phyloP scores from a whole-genome alignment of 2,113 vertebrate species.

The Aegithalos caudatus region DNA sequence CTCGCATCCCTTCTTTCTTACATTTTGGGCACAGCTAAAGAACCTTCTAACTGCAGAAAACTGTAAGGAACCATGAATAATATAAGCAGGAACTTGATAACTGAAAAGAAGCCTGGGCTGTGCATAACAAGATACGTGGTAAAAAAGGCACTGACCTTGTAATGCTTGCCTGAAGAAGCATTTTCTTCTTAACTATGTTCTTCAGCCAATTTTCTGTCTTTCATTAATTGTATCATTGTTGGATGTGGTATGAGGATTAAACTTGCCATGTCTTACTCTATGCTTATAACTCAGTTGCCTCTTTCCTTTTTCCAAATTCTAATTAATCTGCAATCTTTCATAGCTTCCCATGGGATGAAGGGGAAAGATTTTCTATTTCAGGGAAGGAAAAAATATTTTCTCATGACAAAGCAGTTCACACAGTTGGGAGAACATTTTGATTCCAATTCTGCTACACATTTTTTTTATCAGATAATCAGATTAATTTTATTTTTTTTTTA shows the following conservation, averaged over 20 bases:
- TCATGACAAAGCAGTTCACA: neutral
- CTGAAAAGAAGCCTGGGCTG: neutral
- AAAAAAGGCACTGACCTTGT: neutral
- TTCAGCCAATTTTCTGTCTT: slow-evolving; percentile 11
- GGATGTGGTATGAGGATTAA: neutral
- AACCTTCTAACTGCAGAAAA: neutral
- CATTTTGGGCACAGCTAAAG: neutral
- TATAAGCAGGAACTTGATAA: neutral
- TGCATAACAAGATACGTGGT: neutral
- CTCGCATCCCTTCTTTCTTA: neutral
- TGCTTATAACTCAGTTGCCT: neutral
- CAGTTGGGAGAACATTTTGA: neutral
- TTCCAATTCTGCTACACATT: neutral
- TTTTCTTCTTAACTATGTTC: neutral
- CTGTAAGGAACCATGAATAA: neutral
- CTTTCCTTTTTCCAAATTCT: neutral
- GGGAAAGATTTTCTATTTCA: neutral
- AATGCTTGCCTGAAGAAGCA: neutral
- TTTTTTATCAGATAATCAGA: neutral
- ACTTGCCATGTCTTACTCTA: neutral
- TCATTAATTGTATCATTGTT: neutral
- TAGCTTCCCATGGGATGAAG: neutral
- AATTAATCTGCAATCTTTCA: neutral
- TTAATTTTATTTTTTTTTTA: neutral
- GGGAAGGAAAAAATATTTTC: neutral